A percentile compares a stretch with the other conserved stretches of the same genome.
These are phyloP conservation scores for Mechanitis messenoides DNA, from an alignment of 2,888 invertebrate species.

Conservation along the genomic window DNA sequence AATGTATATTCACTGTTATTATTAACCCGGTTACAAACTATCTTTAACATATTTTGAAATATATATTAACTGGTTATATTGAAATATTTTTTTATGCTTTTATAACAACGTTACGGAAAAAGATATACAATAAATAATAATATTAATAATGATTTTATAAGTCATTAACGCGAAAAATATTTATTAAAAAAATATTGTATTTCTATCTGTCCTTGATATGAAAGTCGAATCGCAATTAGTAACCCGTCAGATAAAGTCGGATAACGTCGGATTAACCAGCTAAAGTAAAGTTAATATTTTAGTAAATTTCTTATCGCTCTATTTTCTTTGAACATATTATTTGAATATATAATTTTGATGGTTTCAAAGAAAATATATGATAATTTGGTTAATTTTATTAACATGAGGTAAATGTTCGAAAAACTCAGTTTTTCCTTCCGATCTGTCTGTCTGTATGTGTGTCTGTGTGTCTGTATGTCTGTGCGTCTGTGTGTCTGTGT, in stretches of 20 bases:
- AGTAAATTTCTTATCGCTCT: not conserved
- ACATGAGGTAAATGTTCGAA: not conserved
- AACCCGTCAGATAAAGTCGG: not conserved
- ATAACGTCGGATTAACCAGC: conserved; percentile 2
- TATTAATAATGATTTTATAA: too few species aligned
- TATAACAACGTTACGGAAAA: too few species aligned
- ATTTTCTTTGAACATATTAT: not conserved
- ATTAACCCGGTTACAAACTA: not conserved
- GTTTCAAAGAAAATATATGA: not conserved
- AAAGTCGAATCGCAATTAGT: not conserved
- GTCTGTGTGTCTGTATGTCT: too few species aligned
- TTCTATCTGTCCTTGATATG: conserved; percentile 2
- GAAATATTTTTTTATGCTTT: too few species aligned
- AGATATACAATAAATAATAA: too few species aligned
- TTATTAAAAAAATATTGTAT: not conserved
- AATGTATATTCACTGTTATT: not conserved
- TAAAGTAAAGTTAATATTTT: not conserved
- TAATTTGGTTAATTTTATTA: not conserved
- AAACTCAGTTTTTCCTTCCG: too few species aligned
- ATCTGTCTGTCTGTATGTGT: too few species aligned
- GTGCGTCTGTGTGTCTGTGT: too few species aligned
- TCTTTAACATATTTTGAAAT: too few species aligned
- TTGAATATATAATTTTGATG: not conserved
- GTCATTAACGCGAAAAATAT: too few species aligned
- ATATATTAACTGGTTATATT: too few species aligned